phyloP scores from a whole-genome alignment of 2,113 vertebrate species.

The Siphamia tubifer region DNA sequence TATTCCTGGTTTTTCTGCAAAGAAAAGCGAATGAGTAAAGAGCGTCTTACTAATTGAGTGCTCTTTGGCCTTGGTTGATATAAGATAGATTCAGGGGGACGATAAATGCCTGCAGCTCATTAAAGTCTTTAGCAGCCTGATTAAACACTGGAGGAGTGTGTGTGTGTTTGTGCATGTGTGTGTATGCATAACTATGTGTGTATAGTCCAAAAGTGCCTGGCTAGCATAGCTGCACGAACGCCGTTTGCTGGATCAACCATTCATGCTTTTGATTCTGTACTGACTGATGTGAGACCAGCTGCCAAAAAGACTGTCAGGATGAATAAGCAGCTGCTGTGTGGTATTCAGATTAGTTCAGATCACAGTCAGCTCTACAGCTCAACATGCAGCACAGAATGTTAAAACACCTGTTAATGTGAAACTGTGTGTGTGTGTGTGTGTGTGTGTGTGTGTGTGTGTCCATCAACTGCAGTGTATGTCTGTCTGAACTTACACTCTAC shows the following conservation, averaged over 20 bases:
- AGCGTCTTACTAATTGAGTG: constrained; percentile 32
- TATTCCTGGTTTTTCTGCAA: constrained; percentile 1
- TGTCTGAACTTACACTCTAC: too few relatives aligned
- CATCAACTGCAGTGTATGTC: too few relatives aligned
- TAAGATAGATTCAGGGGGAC: constrained; percentile 32
- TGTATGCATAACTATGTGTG: background rate
- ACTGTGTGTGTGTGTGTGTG: too few relatives aligned
- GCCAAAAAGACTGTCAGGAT: constrained; percentile 28
- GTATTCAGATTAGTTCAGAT: constrained; percentile 4
- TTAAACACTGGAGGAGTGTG: constrained; percentile 33
- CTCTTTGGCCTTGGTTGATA: constrained; percentile 43
- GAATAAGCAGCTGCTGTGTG: constrained; percentile 27
- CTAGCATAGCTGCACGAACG: background rate
- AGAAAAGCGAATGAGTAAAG: constrained; percentile 19
- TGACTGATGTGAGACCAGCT: constrained; percentile 24
- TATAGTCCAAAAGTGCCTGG: background rate
- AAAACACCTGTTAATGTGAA: too few relatives aligned
- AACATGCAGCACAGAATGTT: too few relatives aligned
- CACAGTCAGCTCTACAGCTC: background rate
- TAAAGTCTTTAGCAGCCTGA: constrained; percentile 56
- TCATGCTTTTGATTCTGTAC: constrained; percentile 18
- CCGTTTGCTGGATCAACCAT: constrained; percentile 1
- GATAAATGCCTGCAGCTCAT: constrained; percentile 49
- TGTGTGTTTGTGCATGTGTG: background rate
- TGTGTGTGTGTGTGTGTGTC: too few relatives aligned